Conservation (phyloP, 2,113 vertebrate species). For the Geococcyx californianus region DNA sequence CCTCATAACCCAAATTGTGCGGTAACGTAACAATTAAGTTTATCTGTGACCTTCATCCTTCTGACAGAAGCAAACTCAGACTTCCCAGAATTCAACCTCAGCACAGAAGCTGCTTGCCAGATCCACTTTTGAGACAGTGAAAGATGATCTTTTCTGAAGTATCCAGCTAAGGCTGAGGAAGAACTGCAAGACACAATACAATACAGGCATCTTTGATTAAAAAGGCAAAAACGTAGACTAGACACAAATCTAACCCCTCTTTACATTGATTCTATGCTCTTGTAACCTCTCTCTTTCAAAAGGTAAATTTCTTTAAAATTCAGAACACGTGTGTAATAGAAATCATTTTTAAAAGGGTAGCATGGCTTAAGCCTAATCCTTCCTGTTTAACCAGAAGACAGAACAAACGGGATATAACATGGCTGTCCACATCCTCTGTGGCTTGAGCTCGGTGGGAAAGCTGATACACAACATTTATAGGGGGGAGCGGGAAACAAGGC, state of each 20-base stretch:
- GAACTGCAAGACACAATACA: background rate
- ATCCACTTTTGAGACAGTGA: background rate
- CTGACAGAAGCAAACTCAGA: conserved; percentile 3
- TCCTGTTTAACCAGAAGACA: conserved; percentile 2
- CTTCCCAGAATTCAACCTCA: conserved; percentile 3
- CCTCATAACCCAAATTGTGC: background rate
- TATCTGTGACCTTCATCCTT: conserved; percentile 9
- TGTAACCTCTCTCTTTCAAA: background rate
- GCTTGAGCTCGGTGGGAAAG: background rate
- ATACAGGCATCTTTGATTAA: background rate
- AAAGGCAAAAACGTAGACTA: background rate
- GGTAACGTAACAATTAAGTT: background rate
- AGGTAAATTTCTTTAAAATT: background rate
- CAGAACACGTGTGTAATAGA: background rate
- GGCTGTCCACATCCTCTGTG: background rate
- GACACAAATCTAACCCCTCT: background rate
- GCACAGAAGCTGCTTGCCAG: conserved; percentile 17
- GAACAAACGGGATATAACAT: background rate
- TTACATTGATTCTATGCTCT: background rate
- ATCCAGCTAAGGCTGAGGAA: background rate
- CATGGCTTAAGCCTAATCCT: background rate
- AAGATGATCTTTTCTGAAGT: background rate
- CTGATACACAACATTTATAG: background rate
- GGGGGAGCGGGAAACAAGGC: background rate
- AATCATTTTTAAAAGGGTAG: background rate